Conservation (phyloP, 2,888 invertebrate genomes). For the Fragum sueziense region DNA sequence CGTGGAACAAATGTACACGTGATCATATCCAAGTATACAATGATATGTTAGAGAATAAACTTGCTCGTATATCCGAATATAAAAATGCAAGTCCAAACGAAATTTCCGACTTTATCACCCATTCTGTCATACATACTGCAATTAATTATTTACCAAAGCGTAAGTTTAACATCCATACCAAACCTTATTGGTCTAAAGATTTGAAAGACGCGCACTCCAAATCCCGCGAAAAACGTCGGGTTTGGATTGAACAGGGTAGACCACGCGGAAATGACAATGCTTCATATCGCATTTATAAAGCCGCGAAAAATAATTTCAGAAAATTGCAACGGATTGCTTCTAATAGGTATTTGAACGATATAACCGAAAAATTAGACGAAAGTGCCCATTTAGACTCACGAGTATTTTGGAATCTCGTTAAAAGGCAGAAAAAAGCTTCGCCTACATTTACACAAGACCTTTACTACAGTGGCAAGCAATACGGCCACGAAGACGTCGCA, state of each 20-base stretch:
- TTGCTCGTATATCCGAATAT: too few relatives aligned
- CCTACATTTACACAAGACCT: not conserved
- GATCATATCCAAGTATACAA: too few relatives aligned
- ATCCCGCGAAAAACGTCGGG: not conserved
- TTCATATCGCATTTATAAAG: conserved; percentile 20
- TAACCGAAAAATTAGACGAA: not conserved
- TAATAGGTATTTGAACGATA: not conserved
- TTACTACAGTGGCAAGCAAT: not conserved
- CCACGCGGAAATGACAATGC: conserved; percentile 3
- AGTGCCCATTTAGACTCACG: conserved; percentile 10
- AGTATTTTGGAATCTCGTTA: conserved; percentile 10
- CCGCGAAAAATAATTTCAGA: conserved; percentile 16
- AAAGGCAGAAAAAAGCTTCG: not conserved
- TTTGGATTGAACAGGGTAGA: conserved; percentile 13
- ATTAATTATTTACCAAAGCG: not conserved
- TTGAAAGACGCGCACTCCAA: conserved; percentile 16
- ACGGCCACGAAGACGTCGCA: not conserved
- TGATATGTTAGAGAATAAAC: too few relatives aligned
- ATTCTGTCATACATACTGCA: not conserved
- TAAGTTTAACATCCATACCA: conserved; percentile 21
- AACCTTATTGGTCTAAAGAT: conserved; percentile 28
- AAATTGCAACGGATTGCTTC: not conserved
- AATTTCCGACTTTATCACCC: not conserved
- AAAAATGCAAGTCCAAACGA: too few relatives aligned
- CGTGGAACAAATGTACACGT: too few relatives aligned